Base-by-base conservation (phyloP, 64 coral and sea anemone species). In the Porites australiensis region DNA sequence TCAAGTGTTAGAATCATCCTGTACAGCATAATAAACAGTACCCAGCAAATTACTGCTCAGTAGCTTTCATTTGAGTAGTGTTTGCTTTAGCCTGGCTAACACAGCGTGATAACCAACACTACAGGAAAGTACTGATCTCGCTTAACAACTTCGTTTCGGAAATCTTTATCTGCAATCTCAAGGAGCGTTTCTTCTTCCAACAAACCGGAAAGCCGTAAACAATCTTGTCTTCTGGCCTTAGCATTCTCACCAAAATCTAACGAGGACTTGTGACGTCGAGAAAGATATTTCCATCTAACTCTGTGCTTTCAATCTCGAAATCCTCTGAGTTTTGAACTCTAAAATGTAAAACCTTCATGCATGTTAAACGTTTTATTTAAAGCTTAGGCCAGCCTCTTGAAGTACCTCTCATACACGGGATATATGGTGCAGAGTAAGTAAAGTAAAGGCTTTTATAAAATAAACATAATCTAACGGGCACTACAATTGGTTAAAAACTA, bases 281-380 rank as follows among this genome's bases (percentile, higher is more conserved):
- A 54, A 13, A 50, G 6, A 54, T 10, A 10, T 58, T 78, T 22
- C 18, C 21, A 12, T 53, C 51, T 58, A 18, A n/a, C 13, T 78
- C 75, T 78, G 1, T 58, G 75, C 51, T 78, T 19, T 64, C 50
- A 13, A 54, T 78, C 50, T 78, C 73, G 73, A 76, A 76, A 16
- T 72, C 70, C 48, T 50, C 47, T n/a, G 2, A 50, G 15, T 10
- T 37, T 37, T 37, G 27, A 37, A 37, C 27, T 37, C 27, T n/a
- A 9, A 46, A 84, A 50, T 5, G 3, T 47, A 12, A 64, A 84
- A 50, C 3, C 13, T 67, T 84, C 64, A 68, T 68, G 81, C 79
- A 50, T 84, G 81, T 84, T 69, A 51, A 84, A 84, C 81, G 27
- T 84, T 84, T 84, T n/a, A 84, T 84, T 84, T 84, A 63, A 84